A percentile compares a stretch with the other conserved stretches of the same genome.
Conservation (phyloP, 1,140 invertebrate genomes). For the Ooceraea biroi region DNA sequence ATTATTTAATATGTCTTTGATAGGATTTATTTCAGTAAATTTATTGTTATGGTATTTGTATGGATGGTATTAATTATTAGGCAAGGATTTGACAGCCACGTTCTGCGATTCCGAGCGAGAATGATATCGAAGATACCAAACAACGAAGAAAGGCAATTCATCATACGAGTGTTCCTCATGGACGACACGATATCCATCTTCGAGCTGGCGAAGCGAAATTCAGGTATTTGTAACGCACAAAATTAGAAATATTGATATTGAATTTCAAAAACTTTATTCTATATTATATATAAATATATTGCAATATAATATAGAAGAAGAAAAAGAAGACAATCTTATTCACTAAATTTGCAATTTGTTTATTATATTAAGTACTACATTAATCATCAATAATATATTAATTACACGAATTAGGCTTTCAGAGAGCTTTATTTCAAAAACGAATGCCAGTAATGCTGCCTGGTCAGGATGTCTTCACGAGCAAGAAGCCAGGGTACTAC, state of each 20-base stretch:
- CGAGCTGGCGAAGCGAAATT: constrained; percentile 91
- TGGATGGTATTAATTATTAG: constrained; percentile 81
- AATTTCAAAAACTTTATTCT: not conserved
- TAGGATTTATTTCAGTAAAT: too few relatives aligned
- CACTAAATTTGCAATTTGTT: not conserved
- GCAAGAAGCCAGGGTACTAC: constrained; percentile 91
- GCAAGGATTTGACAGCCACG: constrained; percentile 90
- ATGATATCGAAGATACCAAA: constrained; percentile 91
- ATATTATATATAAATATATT: not conserved
- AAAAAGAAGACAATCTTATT: not conserved
- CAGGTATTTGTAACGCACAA: constrained; percentile 85
- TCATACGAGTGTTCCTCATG: constrained; percentile 93
- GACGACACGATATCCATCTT: constrained; percentile 95
- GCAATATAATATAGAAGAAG: not conserved
- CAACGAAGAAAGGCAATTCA: constrained; percentile 91
- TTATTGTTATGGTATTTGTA: too few relatives aligned
- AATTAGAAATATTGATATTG: too few relatives aligned
- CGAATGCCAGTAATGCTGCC: constrained; percentile 90
- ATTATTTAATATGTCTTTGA: too few relatives aligned
- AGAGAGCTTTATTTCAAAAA: constrained; percentile 91
- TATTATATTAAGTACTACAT: not conserved
- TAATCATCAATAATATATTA: not conserved
- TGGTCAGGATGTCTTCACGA: constrained; percentile 90
- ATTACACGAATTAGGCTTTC: constrained; percentile 83
- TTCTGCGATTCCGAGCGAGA: constrained; percentile 92